Conservation (phyloP, 1,140 invertebrate species). For the Psix sp. region DNA sequence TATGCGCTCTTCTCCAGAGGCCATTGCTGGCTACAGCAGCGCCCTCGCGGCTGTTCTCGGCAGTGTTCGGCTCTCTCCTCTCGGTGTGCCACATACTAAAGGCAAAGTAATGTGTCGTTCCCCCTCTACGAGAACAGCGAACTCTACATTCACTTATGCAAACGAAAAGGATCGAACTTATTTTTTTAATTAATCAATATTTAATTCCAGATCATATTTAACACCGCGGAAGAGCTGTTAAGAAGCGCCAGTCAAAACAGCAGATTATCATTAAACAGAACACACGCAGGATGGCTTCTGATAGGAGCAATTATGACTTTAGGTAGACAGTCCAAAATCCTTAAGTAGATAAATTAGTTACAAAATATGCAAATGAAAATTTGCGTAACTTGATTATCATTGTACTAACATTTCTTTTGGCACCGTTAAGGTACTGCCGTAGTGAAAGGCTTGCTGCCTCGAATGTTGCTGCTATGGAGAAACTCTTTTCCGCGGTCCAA, state of each 20-base stretch:
- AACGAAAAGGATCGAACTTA: constrained; percentile 6
- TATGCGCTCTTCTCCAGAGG: constrained; percentile 93
- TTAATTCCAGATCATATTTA: constrained; percentile 88
- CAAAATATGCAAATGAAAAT: too few species aligned
- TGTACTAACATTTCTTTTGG: too few species aligned
- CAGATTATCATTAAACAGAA: constrained; percentile 94
- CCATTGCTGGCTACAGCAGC: constrained; percentile 94
- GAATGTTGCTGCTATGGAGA: constrained; percentile 97
- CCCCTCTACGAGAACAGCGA: too few species aligned
- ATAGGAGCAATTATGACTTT: constrained; percentile 98
- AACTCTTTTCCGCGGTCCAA: constrained; percentile 97
- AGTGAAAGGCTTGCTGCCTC: constrained; percentile 90
- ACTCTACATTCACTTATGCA: too few species aligned
- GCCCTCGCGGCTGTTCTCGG: constrained; percentile 95
- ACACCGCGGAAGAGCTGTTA: constrained; percentile 96
- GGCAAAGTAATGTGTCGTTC: constrained; percentile 84
- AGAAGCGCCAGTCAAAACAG: constrained; percentile 98
- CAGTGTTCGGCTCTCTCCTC: constrained; percentile 91
- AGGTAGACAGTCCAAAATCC: constrained; percentile 77
- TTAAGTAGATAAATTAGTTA: too few species aligned
- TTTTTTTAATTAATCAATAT: constrained; percentile 3
- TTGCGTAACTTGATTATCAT: too few species aligned
- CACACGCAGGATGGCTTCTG: constrained; percentile 97
- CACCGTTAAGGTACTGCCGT: constrained; percentile 86
- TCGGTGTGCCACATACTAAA: constrained; percentile 97